Evolutionary conservation across 2,888 invertebrate species (phyloP), one percentile per base, ranked within the genome.

Genomic region (Lamellibrachia satsuma): DNA sequence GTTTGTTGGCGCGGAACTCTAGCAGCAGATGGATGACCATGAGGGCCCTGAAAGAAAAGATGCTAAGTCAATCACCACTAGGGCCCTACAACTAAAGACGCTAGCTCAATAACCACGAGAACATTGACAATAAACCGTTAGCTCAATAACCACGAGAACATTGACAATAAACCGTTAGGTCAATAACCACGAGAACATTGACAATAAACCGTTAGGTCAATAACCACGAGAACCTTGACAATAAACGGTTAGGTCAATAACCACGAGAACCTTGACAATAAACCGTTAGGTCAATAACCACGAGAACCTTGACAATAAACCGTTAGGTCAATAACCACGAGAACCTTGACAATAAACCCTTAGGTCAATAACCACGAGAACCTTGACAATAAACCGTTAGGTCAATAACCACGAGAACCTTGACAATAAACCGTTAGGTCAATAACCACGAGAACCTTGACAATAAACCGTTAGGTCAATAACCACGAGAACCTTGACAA

Each of bases 1-100:
- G 93, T 0, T 95, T 95, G 93, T 96, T 96, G 91, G 96, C 94
- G 90, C 95, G 96, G 93, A 96, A 96, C 7, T 95, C 96, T 91
- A 96, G 94, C 9, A 96, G 94, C 2, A 96, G 94, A 92, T 96
- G 96, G 39, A 96, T 93, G 1, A 96, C 96, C 92, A 95, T 95
- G 75, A 96, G 92, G 1, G 95, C 95, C 92, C 96, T 96, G 94
- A 51, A 93, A 93, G 39, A 7, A 92, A 52, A n/a, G 52, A 90
- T n/a, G n/a, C 1, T 75, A 22, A 15, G 0, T 75, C 22, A n/a
- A 75, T 75, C 22, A 75, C 22, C 4, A n/a, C 22, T 15, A 75
- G 22, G 1, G 75, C 22, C 75, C 75, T 75, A n/a, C 15, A 75
- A 75, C 0, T 75, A 75, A 22, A 15, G 75, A 75, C 75, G n/a